Percentiles rank a stretch among this genome's conserved stretches.
Evolutionary conservation across 2,113 vertebrate genomes (phyloP).

Genomic region (Charina bottae): DNA sequence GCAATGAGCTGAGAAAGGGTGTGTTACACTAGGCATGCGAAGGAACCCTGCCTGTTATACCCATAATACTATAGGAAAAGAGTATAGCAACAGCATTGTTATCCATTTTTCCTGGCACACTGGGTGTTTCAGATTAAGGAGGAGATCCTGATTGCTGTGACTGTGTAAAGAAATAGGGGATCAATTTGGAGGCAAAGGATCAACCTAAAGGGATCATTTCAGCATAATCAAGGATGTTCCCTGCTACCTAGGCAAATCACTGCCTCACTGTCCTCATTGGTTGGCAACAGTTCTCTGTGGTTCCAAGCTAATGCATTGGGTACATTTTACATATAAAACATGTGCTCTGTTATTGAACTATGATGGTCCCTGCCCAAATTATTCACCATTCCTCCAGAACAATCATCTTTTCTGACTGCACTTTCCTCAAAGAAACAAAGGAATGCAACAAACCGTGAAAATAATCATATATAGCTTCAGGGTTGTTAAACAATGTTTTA

Average conservation of each 20-base stretch:
- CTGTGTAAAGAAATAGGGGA: not conserved
- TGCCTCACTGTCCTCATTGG: not conserved
- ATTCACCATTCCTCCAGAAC: not conserved
- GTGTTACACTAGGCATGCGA: not conserved
- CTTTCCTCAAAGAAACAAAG: not conserved
- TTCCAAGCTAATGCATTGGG: not conserved
- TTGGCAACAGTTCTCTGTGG: not conserved
- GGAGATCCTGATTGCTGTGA: not conserved
- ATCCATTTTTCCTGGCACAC: not conserved
- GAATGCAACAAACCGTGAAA: not conserved
- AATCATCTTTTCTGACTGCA: not conserved
- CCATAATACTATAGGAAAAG: not conserved
- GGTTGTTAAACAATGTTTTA: not conserved
- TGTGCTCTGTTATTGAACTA: not conserved
- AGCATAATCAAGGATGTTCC: not conserved
- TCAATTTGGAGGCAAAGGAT: not conserved
- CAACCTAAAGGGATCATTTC: not conserved
- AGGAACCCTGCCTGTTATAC: not conserved
- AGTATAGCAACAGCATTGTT: not conserved
- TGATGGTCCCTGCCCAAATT: not conserved
- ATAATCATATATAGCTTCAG: not conserved
- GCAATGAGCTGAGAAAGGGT: not conserved
- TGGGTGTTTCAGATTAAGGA: not conserved
- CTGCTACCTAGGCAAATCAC: not conserved
- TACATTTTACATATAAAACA: not conserved